These are phyloP conservation scores for Aldabrachelys gigantea DNA, from an alignment of 2,113 vertebrate species.

Conservation along the genomic window DNA sequence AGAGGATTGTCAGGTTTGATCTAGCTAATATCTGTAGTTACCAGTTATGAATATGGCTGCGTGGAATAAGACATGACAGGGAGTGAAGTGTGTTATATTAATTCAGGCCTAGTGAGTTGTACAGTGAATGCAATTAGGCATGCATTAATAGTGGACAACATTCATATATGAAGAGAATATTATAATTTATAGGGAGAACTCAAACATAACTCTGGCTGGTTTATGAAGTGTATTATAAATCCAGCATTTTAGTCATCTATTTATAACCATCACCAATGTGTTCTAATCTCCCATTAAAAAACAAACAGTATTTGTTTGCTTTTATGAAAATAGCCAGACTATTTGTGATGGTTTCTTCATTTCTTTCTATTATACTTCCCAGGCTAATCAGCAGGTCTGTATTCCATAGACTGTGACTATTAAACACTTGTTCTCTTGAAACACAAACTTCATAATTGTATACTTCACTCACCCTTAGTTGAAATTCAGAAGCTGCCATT, in stretches of 20 bases:
- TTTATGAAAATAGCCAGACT: neutral
- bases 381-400: neutral
- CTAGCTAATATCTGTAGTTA: neutral
- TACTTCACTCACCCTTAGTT: rapidly evolving
- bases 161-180: neutral
- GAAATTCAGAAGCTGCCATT: neutral
- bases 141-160: neutral
- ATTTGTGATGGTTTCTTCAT: neutral
- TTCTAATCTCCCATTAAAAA: neutral
- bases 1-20: neutral
- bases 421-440: neutral
- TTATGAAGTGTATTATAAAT: rapidly evolving
- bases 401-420: neutral
- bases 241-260: neutral
- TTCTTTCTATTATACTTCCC: neutral
- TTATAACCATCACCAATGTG: neutral
- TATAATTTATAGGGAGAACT: neutral
- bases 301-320: neutral
- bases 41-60: neutral
- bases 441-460: neutral
- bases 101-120: too few relatives aligned
- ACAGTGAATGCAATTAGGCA: neutral
- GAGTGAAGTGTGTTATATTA: neutral
- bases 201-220: neutral
- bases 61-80: neutral